Evolutionary conservation across 2,888 invertebrate genomes (phyloP).

Genomic region (Polydrusus tereticollis): DNA sequence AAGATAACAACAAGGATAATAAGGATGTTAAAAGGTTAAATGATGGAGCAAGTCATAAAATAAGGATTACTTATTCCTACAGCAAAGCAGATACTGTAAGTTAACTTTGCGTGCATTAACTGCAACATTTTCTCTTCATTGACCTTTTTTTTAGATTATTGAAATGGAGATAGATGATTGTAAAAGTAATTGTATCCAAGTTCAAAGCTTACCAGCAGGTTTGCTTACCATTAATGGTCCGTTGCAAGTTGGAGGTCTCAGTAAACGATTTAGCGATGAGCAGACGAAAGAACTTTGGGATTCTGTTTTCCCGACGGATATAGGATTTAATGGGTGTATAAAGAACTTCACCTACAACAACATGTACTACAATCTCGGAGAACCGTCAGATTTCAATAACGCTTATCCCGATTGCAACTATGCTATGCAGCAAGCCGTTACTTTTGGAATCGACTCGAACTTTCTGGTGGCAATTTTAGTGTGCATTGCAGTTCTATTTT

Average conservation of each 20-base stretch:
- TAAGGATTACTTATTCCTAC: conserved; percentile 80
- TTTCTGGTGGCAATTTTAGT: conserved; percentile 91
- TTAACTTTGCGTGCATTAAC: not conserved
- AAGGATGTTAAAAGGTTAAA: conserved; percentile 73
- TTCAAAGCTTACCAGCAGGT: conserved; percentile 58
- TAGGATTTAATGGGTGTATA: conserved; percentile 90
- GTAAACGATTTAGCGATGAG: conserved; percentile 75
- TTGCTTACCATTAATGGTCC: conserved; percentile 82
- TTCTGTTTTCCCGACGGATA: conserved; percentile 76
- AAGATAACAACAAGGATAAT: conserved; percentile 63
- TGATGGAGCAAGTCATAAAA: conserved; percentile 88
- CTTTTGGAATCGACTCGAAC: conserved; percentile 87
- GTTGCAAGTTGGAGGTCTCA: conserved; percentile 86
- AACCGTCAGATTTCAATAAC: conserved; percentile 76
- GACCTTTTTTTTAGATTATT: conserved; percentile 63
- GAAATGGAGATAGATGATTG: conserved; percentile 65
- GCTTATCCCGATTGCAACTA: conserved; percentile 82
- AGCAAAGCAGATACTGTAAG: conserved; percentile 40
- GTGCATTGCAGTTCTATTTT: conserved; percentile 85
- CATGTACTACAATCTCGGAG: conserved; percentile 90
- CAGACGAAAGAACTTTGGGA: conserved; percentile 78
- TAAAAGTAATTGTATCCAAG: conserved; percentile 60
- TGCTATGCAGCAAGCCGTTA: conserved; percentile 80
- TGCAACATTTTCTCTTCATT: not conserved
- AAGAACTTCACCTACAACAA: conserved; percentile 90